Base-by-base conservation (phyloP, 1,140 invertebrate genomes). In the Bombus ignitus region DNA sequence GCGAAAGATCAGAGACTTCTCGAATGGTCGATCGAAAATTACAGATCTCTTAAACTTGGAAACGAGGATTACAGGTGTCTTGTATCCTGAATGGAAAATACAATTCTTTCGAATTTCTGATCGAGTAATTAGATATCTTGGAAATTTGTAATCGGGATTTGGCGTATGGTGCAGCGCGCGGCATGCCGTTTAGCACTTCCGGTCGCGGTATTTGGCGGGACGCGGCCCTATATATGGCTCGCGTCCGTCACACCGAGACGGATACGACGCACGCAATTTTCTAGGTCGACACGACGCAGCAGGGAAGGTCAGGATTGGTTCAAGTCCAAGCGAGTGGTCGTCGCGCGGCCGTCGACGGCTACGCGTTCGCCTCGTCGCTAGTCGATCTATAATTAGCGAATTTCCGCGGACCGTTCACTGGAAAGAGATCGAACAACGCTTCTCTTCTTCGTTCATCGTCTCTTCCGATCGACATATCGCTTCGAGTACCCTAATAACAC, bases 271-370 rank as follows among this genome's bases (percentile, higher is more conserved):
- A 92, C 86, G 87, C 88, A 90, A 93, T 94, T 94, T 94, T 94
- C 93, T 94, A 94, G 94, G 94, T 94, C 94, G 94, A 44, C 87
- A 90, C 90, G 91, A 91, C 90, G 89, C 90, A 92, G 90, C 92
- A 93, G 90, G 94, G 92, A 94, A 94, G 94, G 94, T 94, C 94
- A 94, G 93, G 94, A 94, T 94, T 94, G 94, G 93, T 94, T 94
- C 94, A 94, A 94, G 94, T 94, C 94, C 94, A 94, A 94, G 89
- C 92, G 90, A 93, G 89, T 92, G 88, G 90, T 90, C 88, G 88
- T 76, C 87, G 57, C 22, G 81, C 73, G 85, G 53, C 81, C 85
- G 81, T 87, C 85, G 75, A 22, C 74, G 81, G 75, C 39, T 78
- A 83, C 79, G 71, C 76, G 80, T 82, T 86, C 75, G 72, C 80